Evolutionary conservation across 35 echinoderm and acorn worm genomes (phyloP).

Genomic region (Lytechinus pictus): DNA sequence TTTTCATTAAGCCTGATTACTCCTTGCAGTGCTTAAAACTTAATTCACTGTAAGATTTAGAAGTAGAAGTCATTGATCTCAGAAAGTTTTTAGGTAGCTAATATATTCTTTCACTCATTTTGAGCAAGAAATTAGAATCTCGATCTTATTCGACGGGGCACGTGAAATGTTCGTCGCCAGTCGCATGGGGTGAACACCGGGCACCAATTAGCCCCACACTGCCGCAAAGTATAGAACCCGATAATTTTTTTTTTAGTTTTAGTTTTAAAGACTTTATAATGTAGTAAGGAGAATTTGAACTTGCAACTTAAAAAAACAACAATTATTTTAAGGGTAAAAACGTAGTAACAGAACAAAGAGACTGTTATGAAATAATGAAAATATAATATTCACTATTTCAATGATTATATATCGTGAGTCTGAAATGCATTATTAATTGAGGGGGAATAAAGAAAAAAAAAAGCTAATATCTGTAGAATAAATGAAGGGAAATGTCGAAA

Average conservation of each 20-base stretch:
- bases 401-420: no score
- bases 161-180: neutral
- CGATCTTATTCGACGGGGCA: neutral
- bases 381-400: no score
- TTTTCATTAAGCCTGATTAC: neutral
- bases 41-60: neutral
- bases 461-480: no score
- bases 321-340: no score
- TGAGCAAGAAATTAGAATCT: neutral
- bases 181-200: conserved; percentile 33
- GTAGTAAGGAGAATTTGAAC: neutral
- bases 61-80: neutral
- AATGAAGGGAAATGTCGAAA: no score
- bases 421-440: no score
- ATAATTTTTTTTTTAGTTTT: no score
- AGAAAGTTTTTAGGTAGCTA: neutral
- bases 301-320: neutral
- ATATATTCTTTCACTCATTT: neutral
- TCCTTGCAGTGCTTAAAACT: neutral
- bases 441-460: no score
- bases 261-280: neutral
- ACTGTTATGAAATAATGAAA: no score
- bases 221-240: neutral
- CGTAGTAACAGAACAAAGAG: no score
- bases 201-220: neutral